Base-by-base conservation (phyloP, 2,888 invertebrate species). In the Cheilosia urbana region DNA sequence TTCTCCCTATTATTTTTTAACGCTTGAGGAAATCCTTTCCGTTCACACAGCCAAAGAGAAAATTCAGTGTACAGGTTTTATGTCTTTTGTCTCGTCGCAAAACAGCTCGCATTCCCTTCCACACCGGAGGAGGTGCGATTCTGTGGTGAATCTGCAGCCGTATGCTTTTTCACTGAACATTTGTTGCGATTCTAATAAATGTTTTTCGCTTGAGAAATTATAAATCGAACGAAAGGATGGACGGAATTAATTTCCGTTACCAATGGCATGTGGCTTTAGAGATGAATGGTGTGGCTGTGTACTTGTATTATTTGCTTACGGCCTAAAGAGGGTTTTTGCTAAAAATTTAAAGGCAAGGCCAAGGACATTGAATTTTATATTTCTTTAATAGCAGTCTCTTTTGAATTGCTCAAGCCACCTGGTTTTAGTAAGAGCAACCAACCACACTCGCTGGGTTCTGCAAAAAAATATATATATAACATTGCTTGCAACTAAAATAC, bases 161-260 rank as follows among this genome's bases (percentile, higher is more conserved):
- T 65, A 42, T 19, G 17, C 37, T 57, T 73, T 63, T 73, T 65
- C 47, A 57, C 45, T 47, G 57, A 65, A 73, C 55, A 42, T 47
- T 57, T 75, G 57, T 65, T 58, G 62, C 40, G 24, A 55, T 57
- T 51, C 49, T 60, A 66, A 76, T 51, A 76, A 66, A 66, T 66
- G 76, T 60, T 66, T 58, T 49, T 51, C 65, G 73, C 73, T 65
- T 65, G 65, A 75, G 57, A 65, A 75, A 65, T 75, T 75, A 65
- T 49, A 75, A 75, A 75, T 65, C 73, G 57, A 65, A 65, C 34
- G 3, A 57, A 63, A 47, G 63, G 17, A 63, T 55, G 62, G 13
- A 62, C 53, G 51, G 34, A 72, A 60, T 42, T 62, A 62, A 72
- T 62, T 75, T 65, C 30, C 55, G 55, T 57, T 57, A 13, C 17